Evolutionary conservation across 2,888 invertebrate genomes (phyloP).

Genomic region (Microchrysa polita): DNA sequence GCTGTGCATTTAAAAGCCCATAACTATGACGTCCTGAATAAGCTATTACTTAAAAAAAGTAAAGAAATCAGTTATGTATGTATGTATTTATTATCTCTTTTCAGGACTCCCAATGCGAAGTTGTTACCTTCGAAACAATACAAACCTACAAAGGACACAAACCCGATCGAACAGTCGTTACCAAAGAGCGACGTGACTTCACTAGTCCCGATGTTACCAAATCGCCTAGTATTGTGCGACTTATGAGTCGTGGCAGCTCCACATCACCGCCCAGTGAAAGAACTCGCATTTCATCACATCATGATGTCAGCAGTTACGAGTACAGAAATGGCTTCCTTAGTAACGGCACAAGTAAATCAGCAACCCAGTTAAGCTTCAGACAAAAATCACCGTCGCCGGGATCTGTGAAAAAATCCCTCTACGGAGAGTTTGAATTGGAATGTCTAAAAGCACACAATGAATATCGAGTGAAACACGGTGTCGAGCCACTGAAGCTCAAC

Average conservation of each 20-base stretch:
- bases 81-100: constrained; percentile 49
- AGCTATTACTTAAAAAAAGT: too few species aligned
- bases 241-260: constrained; percentile 52
- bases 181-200: constrained; percentile 68
- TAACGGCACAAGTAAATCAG: constrained; percentile 52
- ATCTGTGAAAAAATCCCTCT: constrained; percentile 42
- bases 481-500: constrained; percentile 72
- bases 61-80: too few species aligned
- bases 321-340: constrained; percentile 52
- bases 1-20: too few species aligned
- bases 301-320: constrained; percentile 53
- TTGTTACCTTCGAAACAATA: constrained; percentile 73
- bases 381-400: constrained; percentile 58
- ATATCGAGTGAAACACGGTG: constrained; percentile 74
- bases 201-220: constrained; percentile 53
- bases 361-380: constrained; percentile 52
- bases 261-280: constrained; percentile 53
- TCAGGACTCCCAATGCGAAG: constrained; percentile 71
- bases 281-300: constrained; percentile 52
- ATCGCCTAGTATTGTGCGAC: constrained; percentile 54
- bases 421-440: constrained; percentile 71
- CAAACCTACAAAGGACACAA: constrained; percentile 72
- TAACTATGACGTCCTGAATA: too few species aligned
- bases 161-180: constrained; percentile 72
- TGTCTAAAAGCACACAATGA: constrained; percentile 78